Evolutionary conservation across 2,797 vertebrate species (phyloP).

Genomic region (Sebastes taczanowskii): DNA sequence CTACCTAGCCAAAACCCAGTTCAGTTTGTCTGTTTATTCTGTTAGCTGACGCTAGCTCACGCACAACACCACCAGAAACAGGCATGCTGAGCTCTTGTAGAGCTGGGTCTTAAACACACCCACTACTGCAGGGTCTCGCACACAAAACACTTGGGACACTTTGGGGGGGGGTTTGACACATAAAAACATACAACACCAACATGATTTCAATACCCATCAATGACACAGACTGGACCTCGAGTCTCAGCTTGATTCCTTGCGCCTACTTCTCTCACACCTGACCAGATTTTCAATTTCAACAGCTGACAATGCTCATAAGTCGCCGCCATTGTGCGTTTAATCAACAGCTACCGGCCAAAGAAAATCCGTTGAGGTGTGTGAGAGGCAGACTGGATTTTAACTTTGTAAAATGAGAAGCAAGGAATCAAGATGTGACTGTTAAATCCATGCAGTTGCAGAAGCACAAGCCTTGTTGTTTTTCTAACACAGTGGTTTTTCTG

Average conservation of each 20-base stretch:
- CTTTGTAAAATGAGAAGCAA: constrained; percentile 20
- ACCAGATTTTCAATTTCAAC: constrained; percentile 4
- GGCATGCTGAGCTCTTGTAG: constrained; percentile 25
- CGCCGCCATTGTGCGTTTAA: neutral
- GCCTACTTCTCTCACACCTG: constrained; percentile 17
- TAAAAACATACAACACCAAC: constrained; percentile 49
- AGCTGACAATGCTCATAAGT: neutral
- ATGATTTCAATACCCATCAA: constrained; percentile 28
- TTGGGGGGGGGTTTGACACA: constrained; percentile 10
- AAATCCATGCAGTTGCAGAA: constrained; percentile 52
- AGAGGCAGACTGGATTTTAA: constrained; percentile 26
- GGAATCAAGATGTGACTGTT: constrained; percentile 51
- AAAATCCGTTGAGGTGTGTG: constrained; percentile 1
- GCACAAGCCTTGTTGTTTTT: constrained; percentile 18
- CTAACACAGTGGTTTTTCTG: constrained; percentile 20
- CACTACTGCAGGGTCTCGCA: constrained; percentile 36
- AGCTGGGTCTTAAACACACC: constrained; percentile 13
- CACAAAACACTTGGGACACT: constrained; percentile 45
- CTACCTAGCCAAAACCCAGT: neutral
- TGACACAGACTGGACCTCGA: constrained; percentile 37
- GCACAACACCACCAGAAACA: constrained; percentile 4
- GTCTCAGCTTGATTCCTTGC: constrained; percentile 59
- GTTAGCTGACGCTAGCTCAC: neutral
- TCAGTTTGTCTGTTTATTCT: neutral
- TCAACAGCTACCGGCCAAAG: neutral